Evolutionary conservation across 2,113 vertebrate genomes (phyloP).

Genomic region (Corythaeola cristata): DNA sequence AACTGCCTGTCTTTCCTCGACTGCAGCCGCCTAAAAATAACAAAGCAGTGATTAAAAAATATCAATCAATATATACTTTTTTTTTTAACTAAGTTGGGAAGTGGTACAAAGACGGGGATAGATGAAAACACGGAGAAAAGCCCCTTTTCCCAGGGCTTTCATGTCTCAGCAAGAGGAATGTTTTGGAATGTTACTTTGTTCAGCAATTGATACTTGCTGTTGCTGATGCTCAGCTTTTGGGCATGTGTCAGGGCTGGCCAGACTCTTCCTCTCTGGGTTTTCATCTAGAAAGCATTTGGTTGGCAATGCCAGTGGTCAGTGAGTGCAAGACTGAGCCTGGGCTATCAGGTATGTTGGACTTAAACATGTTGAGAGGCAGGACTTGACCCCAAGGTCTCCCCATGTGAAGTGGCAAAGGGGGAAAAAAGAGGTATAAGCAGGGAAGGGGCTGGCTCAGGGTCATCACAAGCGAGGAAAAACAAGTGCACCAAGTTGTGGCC

Average conservation of each 20-base stretch:
- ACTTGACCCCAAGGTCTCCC: not conserved
- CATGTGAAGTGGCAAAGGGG: not conserved
- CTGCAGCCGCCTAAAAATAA: conserved; percentile 39
- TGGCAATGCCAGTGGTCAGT: accelerated
- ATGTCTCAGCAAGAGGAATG: not conserved
- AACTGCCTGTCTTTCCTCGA: conserved; percentile 27
- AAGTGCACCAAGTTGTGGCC: not conserved
- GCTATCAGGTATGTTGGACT: accelerated
- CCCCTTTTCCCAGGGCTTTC: not conserved
- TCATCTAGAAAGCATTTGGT: not conserved
- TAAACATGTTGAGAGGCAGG: not conserved
- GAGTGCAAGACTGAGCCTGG: accelerated
- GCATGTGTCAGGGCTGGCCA: not conserved
- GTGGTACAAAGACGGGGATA: accelerated
- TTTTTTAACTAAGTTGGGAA: not conserved
- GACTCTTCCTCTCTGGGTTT: not conserved
- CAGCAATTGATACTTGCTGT: not conserved
- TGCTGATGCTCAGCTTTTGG: not conserved
- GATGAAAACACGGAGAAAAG: not conserved
- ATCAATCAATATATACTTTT: conserved; percentile 28
- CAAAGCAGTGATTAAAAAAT: conserved; percentile 26
- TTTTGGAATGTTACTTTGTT: not conserved
- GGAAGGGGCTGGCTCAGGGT: not conserved
- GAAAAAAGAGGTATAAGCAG: not conserved
- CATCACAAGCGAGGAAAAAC: accelerated